Conservation (phyloP, 2,797 vertebrate species). For the Enteromius viviparus region DNA sequence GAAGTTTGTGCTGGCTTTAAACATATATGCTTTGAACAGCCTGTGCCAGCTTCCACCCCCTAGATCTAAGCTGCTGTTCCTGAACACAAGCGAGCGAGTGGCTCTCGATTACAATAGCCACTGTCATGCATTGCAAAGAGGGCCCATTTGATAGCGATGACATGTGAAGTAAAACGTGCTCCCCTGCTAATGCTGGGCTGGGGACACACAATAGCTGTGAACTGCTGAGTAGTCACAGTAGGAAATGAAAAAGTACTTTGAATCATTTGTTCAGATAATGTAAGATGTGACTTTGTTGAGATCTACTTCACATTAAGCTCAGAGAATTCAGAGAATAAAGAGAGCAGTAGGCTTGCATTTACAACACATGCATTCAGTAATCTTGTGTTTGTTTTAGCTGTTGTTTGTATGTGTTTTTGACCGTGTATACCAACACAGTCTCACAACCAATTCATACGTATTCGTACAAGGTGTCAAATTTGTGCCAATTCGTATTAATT, state of each 20-base stretch:
- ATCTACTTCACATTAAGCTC: neutral
- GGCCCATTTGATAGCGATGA: conserved; percentile 39
- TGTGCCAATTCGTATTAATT: too few relatives aligned
- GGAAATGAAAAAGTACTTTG: conserved; percentile 15
- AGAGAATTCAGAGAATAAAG: conserved; percentile 8
- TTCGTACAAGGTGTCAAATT: too few relatives aligned
- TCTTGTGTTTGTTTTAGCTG: conserved; percentile 13
- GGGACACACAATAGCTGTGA: conserved; percentile 1
- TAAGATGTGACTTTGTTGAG: neutral
- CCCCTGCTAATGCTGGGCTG: neutral
- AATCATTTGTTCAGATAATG: conserved; percentile 23
- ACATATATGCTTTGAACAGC: conserved; percentile 67
- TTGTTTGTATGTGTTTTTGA: conserved; percentile 38
- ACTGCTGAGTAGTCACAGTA: conserved; percentile 36
- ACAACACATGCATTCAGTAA: conserved; percentile 7
- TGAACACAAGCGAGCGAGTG: conserved; percentile 53
- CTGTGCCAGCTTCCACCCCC: conserved; percentile 57
- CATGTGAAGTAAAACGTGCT: neutral
- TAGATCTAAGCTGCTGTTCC: conserved; percentile 68
- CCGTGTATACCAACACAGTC: neutral
- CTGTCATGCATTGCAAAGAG: conserved; percentile 61
- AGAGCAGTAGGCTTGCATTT: neutral
- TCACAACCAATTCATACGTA: too few relatives aligned
- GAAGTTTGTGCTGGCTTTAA: conserved; percentile 63
- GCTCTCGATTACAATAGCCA: conserved; percentile 59